Conservation (phyloP, 1,140 invertebrate species). For the Pseudomyrmex sp. region DNA sequence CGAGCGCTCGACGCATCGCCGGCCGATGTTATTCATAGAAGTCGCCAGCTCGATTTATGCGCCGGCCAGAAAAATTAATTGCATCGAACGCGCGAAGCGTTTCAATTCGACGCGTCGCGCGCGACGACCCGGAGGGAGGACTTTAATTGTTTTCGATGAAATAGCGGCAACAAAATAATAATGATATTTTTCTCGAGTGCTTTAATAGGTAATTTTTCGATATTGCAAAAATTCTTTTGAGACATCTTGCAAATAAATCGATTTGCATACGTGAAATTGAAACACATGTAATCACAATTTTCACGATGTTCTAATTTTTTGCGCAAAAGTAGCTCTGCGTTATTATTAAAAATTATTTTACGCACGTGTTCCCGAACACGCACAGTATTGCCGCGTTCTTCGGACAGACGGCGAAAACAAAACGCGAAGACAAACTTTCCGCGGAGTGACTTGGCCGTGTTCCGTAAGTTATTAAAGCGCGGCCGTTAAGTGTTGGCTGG, state of each 20-base stretch:
- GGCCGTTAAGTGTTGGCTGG: slow-evolving; percentile 57
- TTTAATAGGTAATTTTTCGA: not conserved
- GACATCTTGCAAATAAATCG: too few relatives aligned
- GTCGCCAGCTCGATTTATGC: slow-evolving; percentile 54
- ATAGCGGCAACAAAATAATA: not conserved
- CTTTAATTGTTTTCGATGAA: slow-evolving; percentile 3
- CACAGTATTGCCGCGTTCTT: slow-evolving; percentile 6
- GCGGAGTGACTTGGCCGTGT: slow-evolving; percentile 36
- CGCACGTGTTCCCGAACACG: not conserved
- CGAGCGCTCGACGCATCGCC: slow-evolving; percentile 26
- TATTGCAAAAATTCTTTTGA: not conserved
- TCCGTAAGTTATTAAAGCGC: slow-evolving; percentile 48
- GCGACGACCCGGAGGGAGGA: slow-evolving; percentile 6
- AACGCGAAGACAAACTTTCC: slow-evolving; percentile 32
- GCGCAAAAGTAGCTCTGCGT: too few relatives aligned
- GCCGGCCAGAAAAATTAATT: slow-evolving; percentile 51
- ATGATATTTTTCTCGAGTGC: not conserved
- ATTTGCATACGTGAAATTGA: not conserved
- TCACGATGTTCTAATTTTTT: not conserved
- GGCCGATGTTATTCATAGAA: slow-evolving; percentile 50
- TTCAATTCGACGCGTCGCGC: slow-evolving; percentile 40
- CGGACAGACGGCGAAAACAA: slow-evolving; percentile 13
- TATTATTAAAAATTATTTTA: too few relatives aligned
- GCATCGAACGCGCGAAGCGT: slow-evolving; percentile 44
- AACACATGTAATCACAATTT: not conserved